Base-by-base conservation (phyloP, 2,113 vertebrate species). In the Megaptera novaeangliae region DNA sequence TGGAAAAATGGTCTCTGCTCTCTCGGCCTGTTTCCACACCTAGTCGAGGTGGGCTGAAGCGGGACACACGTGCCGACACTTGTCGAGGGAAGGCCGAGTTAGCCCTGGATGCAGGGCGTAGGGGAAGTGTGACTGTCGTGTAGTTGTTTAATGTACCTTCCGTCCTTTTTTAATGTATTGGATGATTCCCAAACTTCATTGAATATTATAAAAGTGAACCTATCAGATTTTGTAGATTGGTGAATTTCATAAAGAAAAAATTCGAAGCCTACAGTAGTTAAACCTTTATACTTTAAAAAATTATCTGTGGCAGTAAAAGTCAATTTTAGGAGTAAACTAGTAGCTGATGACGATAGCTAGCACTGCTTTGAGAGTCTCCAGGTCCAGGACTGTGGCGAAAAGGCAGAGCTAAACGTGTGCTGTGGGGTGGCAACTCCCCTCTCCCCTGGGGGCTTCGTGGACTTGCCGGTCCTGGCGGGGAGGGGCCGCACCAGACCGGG, bases 81-180 rank as follows among this genome's bases (percentile, higher is more conserved):
- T 11, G 20, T 36, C 23, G 39, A 39, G n/a, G 34, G 55, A 25
- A 2, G 41, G n/a, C 25, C 25, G 27, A 46, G 21, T 57, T 57
- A 5, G 49, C 6, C 8, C 6, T 0, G 4, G 34, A 5, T 39
- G 18, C 36, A 2, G 64, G 8, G 0, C 0, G 9, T 5, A 41
- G 69, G 4, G 13, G n/a, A 46, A 17, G 44, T 59, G n/a, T 31
- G 59, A 0, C 44, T 9, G 20, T 46, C 13, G 0, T 1, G 0
- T 20, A 2, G 20, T 7, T 23, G 5, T 20, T 7, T 23, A 8
- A 1, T 12, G 3, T 9, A 29, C 25, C 3, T 13, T 44, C 29
- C 20, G 0, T 17, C 31, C 44, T 55, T 63, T 23, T 77, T 74
- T 13, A 9, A 3, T 4, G 17, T 8, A 0, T 3, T 6, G n/a